A percentile compares a stretch with the other conserved stretches of the same genome.
Conservation (phyloP, 2,113 vertebrate genomes). For the Carassius carassius region DNA sequence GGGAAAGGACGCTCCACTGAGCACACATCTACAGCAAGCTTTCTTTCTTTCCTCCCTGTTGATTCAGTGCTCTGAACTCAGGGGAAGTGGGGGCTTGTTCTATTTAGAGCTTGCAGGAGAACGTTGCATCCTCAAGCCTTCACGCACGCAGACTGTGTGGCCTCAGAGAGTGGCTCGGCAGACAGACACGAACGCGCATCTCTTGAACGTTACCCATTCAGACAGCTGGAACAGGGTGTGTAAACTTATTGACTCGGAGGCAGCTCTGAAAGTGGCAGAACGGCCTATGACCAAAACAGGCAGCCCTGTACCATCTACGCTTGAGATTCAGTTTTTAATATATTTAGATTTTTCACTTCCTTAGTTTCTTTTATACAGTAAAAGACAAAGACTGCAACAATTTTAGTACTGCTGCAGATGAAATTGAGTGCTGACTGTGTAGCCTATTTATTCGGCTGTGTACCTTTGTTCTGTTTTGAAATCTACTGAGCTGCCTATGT, state of each 20-base stretch:
- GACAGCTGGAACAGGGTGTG: slow-evolving; percentile 63
- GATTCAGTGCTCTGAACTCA: slow-evolving; percentile 36
- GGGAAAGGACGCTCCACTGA: slow-evolving; percentile 31
- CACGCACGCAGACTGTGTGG: slow-evolving; percentile 5
- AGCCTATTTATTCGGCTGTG: neutral
- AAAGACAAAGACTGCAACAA: neutral
- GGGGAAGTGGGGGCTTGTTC: slow-evolving; percentile 15
- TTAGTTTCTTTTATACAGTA: neutral
- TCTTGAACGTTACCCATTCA: slow-evolving; percentile 58
- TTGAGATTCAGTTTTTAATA: neutral
- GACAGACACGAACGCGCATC: slow-evolving; percentile 48
- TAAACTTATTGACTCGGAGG: slow-evolving; percentile 49
- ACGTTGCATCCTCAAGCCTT: slow-evolving; percentile 32
- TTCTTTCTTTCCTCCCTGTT: slow-evolving; percentile 31
- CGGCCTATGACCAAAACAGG: slow-evolving; percentile 19
- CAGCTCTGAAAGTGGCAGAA: slow-evolving; percentile 56
- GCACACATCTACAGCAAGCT: slow-evolving; percentile 45
- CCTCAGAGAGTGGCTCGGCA: slow-evolving; percentile 40
- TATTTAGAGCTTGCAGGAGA: slow-evolving; percentile 4
- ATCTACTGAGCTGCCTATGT: neutral
- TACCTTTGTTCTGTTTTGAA: neutral
- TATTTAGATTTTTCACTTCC: neutral
- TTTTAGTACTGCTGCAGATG: neutral
- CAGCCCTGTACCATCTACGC: slow-evolving; percentile 4
- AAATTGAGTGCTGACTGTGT: neutral